Percentiles rank a stretch among this genome's conserved stretches.
phyloP scores from a whole-genome alignment of 2,888 invertebrate genomes.

The Ophioninae sp. region DNA sequence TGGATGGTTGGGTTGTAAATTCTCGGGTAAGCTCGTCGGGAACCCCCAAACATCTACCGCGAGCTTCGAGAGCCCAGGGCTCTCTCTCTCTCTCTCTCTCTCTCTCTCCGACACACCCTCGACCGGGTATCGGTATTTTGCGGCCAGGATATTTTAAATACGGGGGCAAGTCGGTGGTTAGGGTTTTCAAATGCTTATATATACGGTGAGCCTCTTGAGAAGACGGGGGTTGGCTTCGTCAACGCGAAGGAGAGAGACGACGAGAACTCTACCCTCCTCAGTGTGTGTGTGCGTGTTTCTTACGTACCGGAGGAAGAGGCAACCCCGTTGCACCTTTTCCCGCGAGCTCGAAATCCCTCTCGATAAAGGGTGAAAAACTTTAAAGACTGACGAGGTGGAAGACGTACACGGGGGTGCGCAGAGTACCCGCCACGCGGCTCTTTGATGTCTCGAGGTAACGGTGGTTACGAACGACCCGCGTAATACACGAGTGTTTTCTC shows the following conservation, averaged over 20 bases:
- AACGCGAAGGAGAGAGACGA: slow-evolving; percentile 1
- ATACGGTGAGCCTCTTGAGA: slow-evolving; percentile 26
- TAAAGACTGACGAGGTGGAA: slow-evolving; percentile 71
- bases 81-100: slow-evolving; percentile 15
- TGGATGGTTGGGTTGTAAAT: slow-evolving; percentile 75
- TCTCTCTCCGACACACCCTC: slow-evolving; percentile 45
- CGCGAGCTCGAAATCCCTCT: slow-evolving; percentile 68
- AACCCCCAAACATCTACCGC: slow-evolving; percentile 73
- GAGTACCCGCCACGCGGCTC: slow-evolving; percentile 65
- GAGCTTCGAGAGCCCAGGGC: slow-evolving; percentile 67
- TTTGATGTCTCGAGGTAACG: slow-evolving; percentile 75
- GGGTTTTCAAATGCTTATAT: slow-evolving; percentile 19
- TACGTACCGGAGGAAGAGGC: slow-evolving; percentile 27
- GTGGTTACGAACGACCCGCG: slow-evolving; percentile 63
- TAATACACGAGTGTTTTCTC: slow-evolving; percentile 62
- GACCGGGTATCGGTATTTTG: slow-evolving; percentile 79
- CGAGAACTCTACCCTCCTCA: slow-evolving; percentile 24
- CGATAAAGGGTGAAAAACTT: slow-evolving; percentile 77
- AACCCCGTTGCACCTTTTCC: slow-evolving; percentile 57
- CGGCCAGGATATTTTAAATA: slow-evolving; percentile 80
- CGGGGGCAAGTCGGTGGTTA: slow-evolving; percentile 66
- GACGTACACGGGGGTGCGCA: slow-evolving; percentile 53
- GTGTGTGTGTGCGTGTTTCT: too few species aligned
- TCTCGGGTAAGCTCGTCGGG: slow-evolving; percentile 73
- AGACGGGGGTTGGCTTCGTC: slow-evolving; percentile 16